Evolutionary conservation across 2,797 vertebrate genomes (phyloP), one percentile per base, ranked within the genome.

Genomic region (Catamblyrhynchus diadema): DNA sequence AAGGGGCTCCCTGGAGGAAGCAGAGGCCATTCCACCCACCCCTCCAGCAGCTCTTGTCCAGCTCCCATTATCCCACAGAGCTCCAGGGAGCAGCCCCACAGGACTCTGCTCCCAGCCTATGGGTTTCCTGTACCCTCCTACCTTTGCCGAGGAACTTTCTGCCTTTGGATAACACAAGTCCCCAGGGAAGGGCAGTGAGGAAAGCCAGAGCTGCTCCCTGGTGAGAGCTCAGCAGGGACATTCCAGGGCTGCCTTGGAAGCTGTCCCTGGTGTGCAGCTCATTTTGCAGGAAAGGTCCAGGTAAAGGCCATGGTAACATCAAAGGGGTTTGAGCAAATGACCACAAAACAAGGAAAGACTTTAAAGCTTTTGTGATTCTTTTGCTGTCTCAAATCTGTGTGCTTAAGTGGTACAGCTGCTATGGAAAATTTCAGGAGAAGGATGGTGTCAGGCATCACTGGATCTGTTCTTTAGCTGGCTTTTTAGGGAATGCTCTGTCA

Each of bases 11-110:
- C 17, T 65, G 59, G 7, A 35, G 47, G 37, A 32, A 73, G 27
- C 15, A 10, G 8, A 11, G 70, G 10, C 53, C 4, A 3, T 62
- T 41, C 42, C 19, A 19, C 4, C 11, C 47, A 13, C 4, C 37
- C 65, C 9, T 50, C 2, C 14, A 48, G 39, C 9, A 28, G 4
- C 5, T 41, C 56, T 64, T 57, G 25, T 3, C 64, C 28, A 25
- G 28, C 25, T 60, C 37, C 41, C 4, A 0, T 33, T 35, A 12
- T 4, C 25, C 53, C 65, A 1, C 0, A 4, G 33, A 61, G 21
- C 35, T 44, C 37, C 42, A 28, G 7, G 22, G 47, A 66, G 18
- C n/a, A 30, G 24, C 41, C 10, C n/a, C 1, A 1, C 24, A n/a
- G 15, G 15, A 2, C 8, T n/a, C 35, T 2, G 2, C 10, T 57